A percentile compares a stretch with the other conserved stretches of the same genome.
phyloP scores from a whole-genome alignment of 2,888 invertebrate genomes.

The Tachina grossa region DNA sequence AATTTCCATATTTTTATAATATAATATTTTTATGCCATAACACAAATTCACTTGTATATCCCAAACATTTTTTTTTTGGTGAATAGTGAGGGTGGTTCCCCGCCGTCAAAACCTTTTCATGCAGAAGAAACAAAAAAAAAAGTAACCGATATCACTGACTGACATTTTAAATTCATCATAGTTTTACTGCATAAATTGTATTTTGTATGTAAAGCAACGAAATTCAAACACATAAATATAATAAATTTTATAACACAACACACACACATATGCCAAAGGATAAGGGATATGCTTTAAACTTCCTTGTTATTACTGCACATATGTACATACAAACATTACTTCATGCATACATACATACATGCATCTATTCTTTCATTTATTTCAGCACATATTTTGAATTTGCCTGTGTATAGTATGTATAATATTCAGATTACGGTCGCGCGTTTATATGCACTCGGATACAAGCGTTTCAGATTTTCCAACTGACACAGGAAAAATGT shows the following conservation, averaged over 20 bases:
- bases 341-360: neutral
- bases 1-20: slow-evolving; percentile 31
- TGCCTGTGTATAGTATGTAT: neutral
- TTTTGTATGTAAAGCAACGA: slow-evolving; percentile 11
- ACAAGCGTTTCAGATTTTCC: slow-evolving; percentile 20
- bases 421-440: neutral
- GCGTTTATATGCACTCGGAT: neutral
- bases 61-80: neutral
- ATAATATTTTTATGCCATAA: slow-evolving; percentile 42
- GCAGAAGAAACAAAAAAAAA: neutral
- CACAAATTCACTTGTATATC: slow-evolving; percentile 39
- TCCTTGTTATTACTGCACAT: slow-evolving; percentile 8
- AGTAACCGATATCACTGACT: slow-evolving; percentile 32
- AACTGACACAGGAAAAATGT: slow-evolving; percentile 55
- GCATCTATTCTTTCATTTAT: neutral
- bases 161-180: slow-evolving; percentile 61
- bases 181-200: slow-evolving; percentile 56
- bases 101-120: neutral
- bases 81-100: neutral
- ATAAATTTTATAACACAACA: slow-evolving; percentile 51
- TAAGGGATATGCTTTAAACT: neutral
- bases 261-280: neutral
- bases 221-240: slow-evolving; percentile 59
- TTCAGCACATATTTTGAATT: neutral
- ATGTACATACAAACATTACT: too few species aligned